Evolutionary conservation across 2,797 vertebrate species (phyloP), one percentile per base, ranked within the genome.

Genomic region (Tokudaia muenninki): DNA sequence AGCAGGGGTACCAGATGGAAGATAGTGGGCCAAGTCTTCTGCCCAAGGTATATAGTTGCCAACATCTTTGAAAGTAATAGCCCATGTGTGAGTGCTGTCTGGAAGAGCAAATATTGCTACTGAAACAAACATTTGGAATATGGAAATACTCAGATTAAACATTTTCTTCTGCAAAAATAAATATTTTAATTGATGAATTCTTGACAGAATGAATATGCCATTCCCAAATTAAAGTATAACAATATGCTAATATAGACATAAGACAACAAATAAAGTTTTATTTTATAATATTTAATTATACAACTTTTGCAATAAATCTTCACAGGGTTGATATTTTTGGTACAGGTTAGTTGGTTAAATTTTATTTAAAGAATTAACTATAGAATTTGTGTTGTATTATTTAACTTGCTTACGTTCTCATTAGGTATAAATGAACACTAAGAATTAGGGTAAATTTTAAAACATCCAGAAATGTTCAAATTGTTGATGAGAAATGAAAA

Each of bases 1-100:
- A 97, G 7, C n/a, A 93, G n/a, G n/a, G 93, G 22, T 26, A 97
- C 86, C 97, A 97, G 97, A 97, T 97, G 95, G 97, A 96, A 95
- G 77, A 96, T 84, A 98, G 93, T 96, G 96, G 96, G 93, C 82
- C 75, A 86, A 94, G 78, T 31, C 41, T 82, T 89, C 78, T 95
- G 92, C 59, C 83, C 61, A 67, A 52, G 47, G 13, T 65, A 63
- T 16, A 86, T 5, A 80, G 67, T 96, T 97, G 95, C 97, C 97
- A 98, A 95, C 97, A 95, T 59, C 11, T 90, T 97, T 95, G 78
- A 97, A 97, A 97, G 91, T 86, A 89, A 88, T 93, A 55, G 84
- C 74, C 91, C 74, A 78, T 95, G 95, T 96, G 91, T 92, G 95
- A 94, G 84, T 55, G 19, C 90, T 92, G 96, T 93, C 67, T 93